Conservation (phyloP, 92 coral and sea anemone genomes). For the Parazoanthus atlanticus region DNA sequence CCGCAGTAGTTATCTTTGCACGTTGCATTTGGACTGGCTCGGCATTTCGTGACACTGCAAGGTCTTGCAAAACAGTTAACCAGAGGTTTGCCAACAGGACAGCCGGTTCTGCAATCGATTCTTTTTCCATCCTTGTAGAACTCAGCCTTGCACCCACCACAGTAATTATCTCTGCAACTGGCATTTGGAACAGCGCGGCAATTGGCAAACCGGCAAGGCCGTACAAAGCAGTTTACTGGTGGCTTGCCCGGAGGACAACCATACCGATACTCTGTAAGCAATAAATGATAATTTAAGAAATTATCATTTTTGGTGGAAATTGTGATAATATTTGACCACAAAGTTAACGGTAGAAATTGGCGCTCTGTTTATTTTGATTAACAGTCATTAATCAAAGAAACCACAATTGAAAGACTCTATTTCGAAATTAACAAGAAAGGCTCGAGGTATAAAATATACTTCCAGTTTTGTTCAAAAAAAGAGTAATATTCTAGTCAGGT, state of each 20-base stretch:
- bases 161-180: neutral
- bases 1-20: neutral
- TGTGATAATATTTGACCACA: neutral
- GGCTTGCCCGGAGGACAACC: neutral
- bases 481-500: neutral
- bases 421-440: no score
- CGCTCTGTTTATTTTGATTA: no score
- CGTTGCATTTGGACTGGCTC: neutral
- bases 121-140: neutral
- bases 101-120: neutral
- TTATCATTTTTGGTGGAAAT: neutral
- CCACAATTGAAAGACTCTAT: no score
- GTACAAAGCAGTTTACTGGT: neutral
- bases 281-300: neutral
- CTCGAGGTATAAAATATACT: neutral
- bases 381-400: no score
- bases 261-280: neutral
- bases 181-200: neutral
- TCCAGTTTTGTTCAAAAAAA: neutral
- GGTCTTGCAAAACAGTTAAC: neutral
- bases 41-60: neutral
- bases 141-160: conserved; percentile 3
- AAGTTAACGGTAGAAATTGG: no score
- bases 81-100: neutral
- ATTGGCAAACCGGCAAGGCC: neutral